These are phyloP conservation scores for Lamellibrachia satsuma DNA, from an alignment of 2,888 invertebrate species.

Conservation along the genomic window DNA sequence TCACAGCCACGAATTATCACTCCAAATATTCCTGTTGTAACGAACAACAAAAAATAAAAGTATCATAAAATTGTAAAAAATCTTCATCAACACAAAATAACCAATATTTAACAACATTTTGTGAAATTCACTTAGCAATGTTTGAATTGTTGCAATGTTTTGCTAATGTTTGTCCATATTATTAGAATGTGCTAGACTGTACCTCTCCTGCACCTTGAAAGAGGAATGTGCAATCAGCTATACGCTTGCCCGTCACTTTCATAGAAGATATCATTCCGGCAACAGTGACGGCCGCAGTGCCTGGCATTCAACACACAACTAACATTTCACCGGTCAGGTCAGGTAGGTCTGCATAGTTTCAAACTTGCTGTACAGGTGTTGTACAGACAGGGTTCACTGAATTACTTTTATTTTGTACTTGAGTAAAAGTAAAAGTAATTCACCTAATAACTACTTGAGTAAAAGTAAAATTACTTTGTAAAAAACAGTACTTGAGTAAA, in stretches of 20 bases:
- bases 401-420: too few species aligned
- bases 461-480: too few species aligned
- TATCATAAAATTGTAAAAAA: background rate
- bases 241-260: slow-evolving; percentile 80
- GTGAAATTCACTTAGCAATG: background rate
- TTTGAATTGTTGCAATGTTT: background rate
- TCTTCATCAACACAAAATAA: background rate
- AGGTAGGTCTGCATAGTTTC: too few species aligned
- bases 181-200: slow-evolving; percentile 27
- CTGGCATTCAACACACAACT: slow-evolving; percentile 52
- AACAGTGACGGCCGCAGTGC: slow-evolving; percentile 89
- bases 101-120: background rate
- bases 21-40: background rate
- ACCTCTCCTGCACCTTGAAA: slow-evolving; percentile 98
- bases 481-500: too few species aligned
- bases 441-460: too few species aligned
- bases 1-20: background rate
- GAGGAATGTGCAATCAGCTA: slow-evolving; percentile 86
- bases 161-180: background rate
- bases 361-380: too few species aligned
- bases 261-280: slow-evolving; percentile 90
- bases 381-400: too few species aligned
- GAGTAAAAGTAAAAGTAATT: too few species aligned
- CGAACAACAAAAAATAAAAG: background rate
- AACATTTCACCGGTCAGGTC: too few species aligned